Evolutionary conservation across 2,113 vertebrate species (phyloP).

Genomic region (Apistogramma diplotaenia): DNA sequence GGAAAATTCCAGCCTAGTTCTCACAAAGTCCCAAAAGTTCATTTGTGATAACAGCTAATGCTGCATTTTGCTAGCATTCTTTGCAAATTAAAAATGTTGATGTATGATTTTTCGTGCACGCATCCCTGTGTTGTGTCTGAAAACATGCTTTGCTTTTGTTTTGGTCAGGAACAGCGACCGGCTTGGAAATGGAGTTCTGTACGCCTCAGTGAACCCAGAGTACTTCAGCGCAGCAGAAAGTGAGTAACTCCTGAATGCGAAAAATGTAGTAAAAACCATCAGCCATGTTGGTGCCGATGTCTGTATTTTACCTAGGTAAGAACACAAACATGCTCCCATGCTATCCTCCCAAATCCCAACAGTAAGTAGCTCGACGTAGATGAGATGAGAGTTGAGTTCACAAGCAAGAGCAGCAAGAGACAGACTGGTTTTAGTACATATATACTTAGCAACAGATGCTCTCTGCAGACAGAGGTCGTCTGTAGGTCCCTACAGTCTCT

Average conservation of each 20-base stretch:
- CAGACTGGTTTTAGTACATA: too few species aligned
- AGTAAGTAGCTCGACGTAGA: too few species aligned
- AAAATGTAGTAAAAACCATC: neutral
- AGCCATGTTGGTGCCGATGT: neutral
- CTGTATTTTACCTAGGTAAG: neutral
- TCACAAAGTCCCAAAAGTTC: neutral
- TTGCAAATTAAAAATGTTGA: neutral
- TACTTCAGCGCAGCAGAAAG: conserved; percentile 98
- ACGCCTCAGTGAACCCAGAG: conserved; percentile 96
- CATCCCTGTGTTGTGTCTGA: neutral
- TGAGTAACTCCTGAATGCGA: conserved; percentile 70
- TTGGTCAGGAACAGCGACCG: conserved; percentile 85
- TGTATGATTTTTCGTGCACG: neutral
- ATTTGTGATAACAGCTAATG: neutral
- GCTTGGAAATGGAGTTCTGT: conserved; percentile 94
- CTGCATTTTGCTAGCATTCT: neutral
- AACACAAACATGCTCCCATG: too few species aligned
- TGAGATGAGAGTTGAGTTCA: too few species aligned
- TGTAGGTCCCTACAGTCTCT: too few species aligned
- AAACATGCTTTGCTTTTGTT: conserved; percentile 14
- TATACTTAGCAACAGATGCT: too few species aligned
- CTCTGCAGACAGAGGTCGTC: too few species aligned
- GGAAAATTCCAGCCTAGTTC: too few species aligned
- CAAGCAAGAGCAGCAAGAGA: too few species aligned
- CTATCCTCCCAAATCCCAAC: too few species aligned